Evolutionary conservation across 2,888 invertebrate genomes (phyloP).

Genomic region (Chaetogeoica ovagalla): DNA sequence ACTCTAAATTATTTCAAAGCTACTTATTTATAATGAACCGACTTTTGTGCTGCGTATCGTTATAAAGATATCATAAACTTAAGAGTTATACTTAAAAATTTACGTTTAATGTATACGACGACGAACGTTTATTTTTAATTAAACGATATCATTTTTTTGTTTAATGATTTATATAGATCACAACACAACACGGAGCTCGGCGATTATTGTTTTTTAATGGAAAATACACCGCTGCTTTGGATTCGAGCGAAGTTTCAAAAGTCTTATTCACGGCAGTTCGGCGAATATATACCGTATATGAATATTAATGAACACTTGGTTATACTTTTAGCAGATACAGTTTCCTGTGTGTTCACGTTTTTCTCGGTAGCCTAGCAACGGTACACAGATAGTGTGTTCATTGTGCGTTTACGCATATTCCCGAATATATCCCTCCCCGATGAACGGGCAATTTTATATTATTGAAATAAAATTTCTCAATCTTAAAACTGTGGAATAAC

Average conservation of each 20-base stretch:
- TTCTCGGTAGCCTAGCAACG: slow-evolving; percentile 9
- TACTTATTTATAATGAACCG: slow-evolving; percentile 1
- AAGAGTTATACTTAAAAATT: neutral
- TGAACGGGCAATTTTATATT: slow-evolving; percentile 11
- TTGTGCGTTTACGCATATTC: neutral
- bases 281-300: slow-evolving; percentile 21
- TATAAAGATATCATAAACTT: neutral
- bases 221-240: neutral
- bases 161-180: neutral
- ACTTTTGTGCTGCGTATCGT: neutral
- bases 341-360: slow-evolving; percentile 14
- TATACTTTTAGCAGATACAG: slow-evolving; percentile 10
- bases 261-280: neutral
- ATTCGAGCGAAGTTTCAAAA: slow-evolving; percentile 22
- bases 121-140: slow-evolving; percentile 9
- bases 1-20: no score
- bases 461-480: slow-evolving; percentile 18
- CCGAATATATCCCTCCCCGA: slow-evolving; percentile 17
- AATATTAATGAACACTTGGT: slow-evolving; percentile 35
- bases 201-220: slow-evolving; percentile 4
- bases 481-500: neutral
- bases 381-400: slow-evolving; percentile 6
- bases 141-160: neutral
- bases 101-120: neutral
- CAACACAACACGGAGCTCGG: neutral